Evolutionary conservation across 2,888 invertebrate species (phyloP).

Genomic region (Lutraria lutraria): DNA sequence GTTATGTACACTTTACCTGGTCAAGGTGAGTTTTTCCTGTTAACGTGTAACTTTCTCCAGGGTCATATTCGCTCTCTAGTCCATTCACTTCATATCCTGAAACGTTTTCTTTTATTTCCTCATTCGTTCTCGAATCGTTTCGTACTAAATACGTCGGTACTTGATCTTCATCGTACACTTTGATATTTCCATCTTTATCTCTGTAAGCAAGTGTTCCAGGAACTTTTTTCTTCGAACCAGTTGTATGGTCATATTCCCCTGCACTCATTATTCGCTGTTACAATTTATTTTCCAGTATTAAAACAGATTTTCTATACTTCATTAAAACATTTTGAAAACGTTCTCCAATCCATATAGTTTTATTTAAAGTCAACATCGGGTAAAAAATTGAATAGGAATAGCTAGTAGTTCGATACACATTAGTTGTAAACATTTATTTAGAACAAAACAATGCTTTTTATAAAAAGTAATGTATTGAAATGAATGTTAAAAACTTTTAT

Average conservation of each 20-base stretch:
- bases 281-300: not conserved
- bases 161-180: conserved; percentile 40
- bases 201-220: conserved; percentile 42
- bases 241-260: no score
- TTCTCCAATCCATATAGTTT: not conserved
- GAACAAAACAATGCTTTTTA: not conserved
- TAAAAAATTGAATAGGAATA: not conserved
- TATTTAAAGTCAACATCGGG: not conserved
- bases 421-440: not conserved
- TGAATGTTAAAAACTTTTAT: not conserved
- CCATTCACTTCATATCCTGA: not conserved
- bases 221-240: not conserved
- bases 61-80: not conserved
- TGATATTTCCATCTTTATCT: conserved; percentile 52
- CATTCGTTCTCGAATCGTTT: not conserved
- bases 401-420: not conserved
- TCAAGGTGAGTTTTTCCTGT: not conserved
- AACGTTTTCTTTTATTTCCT: not conserved
- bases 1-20: not conserved
- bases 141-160: conserved; percentile 43
- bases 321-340: not conserved
- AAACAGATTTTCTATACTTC: not conserved
- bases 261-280: not conserved
- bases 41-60: not conserved
- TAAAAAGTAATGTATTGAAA: not conserved